A percentile compares a stretch with the other conserved stretches of the same genome.
Conservation (phyloP, 2,113 vertebrate species). For the Mixornis gularis region DNA sequence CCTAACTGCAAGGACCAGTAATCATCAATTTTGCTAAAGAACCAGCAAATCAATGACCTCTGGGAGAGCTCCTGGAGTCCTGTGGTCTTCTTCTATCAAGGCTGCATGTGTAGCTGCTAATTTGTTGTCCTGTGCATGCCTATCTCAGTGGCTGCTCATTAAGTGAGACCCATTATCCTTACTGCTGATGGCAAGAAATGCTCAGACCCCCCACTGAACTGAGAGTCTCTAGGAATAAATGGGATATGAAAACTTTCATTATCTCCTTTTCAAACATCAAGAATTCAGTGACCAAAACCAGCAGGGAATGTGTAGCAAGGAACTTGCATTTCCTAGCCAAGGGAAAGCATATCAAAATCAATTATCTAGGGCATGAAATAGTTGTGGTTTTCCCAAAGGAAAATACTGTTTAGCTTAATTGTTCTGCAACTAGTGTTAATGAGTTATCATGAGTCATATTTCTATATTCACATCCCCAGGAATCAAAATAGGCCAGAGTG, state of each 20-base stretch:
- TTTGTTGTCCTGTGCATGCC: background rate
- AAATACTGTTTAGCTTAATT: background rate
- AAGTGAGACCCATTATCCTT: background rate
- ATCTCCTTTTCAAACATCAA: background rate
- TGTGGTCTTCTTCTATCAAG: background rate
- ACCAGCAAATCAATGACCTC: background rate
- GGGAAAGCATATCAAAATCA: background rate
- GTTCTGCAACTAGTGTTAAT: background rate
- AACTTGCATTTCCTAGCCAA: background rate
- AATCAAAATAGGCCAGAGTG: background rate
- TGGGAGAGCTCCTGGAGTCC: background rate
- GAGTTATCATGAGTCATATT: background rate
- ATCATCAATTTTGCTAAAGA: background rate
- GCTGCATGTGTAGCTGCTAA: background rate
- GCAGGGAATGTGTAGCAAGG: background rate
- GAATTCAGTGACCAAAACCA: slow-evolving; percentile 1
- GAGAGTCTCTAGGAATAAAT: background rate
- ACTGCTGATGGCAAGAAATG: background rate
- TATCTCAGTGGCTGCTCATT: background rate
- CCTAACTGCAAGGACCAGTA: background rate
- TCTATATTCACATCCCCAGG: background rate
- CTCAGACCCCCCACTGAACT: background rate
- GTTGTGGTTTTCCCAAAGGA: background rate
- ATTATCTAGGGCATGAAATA: background rate
- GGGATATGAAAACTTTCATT: background rate